A percentile compares a stretch with the other conserved stretches of the same genome.
phyloP scores from a whole-genome alignment of 2,888 invertebrate genomes.

The Spilarctia lutea region DNA sequence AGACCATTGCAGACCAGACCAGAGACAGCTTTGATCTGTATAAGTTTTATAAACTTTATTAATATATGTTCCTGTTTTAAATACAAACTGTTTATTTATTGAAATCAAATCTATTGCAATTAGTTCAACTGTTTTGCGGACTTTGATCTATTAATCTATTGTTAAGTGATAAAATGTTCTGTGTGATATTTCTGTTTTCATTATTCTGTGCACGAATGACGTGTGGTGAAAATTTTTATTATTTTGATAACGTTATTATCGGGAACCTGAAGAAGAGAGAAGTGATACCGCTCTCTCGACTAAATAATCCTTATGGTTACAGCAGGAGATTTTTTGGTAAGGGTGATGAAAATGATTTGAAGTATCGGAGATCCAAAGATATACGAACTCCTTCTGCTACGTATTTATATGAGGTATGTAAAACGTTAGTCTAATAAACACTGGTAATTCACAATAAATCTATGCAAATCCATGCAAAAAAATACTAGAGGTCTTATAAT shows the following conservation, averaged over 20 bases:
- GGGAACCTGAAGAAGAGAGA: slow-evolving; percentile 43
- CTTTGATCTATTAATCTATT: background rate
- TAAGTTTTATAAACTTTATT: slow-evolving; percentile 12
- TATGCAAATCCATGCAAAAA: background rate
- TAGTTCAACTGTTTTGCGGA: background rate
- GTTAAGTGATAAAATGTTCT: slow-evolving; percentile 4
- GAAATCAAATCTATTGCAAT: background rate
- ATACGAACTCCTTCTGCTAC: slow-evolving; percentile 24
- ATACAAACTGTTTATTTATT: background rate
- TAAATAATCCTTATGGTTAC: slow-evolving; percentile 21
- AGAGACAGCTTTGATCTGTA: slow-evolving; percentile 4
- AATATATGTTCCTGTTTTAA: too few relatives aligned
- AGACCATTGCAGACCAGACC: background rate
- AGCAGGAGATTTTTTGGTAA: slow-evolving; percentile 23
- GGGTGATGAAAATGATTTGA: slow-evolving; percentile 29
- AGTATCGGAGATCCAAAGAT: slow-evolving; percentile 46
- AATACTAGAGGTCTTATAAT: background rate
- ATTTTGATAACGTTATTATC: slow-evolving; percentile 32
- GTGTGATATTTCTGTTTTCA: background rate
- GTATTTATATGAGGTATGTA: slow-evolving; percentile 31
- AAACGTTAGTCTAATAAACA: background rate
- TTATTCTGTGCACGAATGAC: background rate
- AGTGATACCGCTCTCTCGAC: slow-evolving; percentile 38
- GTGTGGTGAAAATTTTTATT: slow-evolving; percentile 24
- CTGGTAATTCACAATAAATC: background rate